Evolutionary conservation across 2,113 vertebrate species (phyloP).

Genomic region (Struthio camelus): DNA sequence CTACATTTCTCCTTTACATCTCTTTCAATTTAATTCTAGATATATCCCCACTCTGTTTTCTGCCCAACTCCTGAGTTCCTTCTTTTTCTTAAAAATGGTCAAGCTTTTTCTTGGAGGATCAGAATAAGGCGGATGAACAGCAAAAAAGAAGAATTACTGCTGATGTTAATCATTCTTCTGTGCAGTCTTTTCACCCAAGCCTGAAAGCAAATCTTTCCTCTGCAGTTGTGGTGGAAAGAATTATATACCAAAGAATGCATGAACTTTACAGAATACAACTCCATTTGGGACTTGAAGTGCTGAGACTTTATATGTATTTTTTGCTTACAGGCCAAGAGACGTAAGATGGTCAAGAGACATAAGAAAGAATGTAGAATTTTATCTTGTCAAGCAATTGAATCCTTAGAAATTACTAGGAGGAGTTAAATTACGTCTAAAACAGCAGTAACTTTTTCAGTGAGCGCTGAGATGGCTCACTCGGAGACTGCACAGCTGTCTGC

Average conservation of each 20-base stretch:
- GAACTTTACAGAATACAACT: neutral
- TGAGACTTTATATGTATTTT: neutral
- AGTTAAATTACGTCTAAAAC: neutral
- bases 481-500: neutral
- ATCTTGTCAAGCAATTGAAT: neutral
- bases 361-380: neutral
- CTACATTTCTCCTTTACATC: neutral
- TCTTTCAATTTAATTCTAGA: neutral
- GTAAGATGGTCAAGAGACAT: neutral
- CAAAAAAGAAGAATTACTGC: neutral
- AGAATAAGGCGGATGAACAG: neutral
- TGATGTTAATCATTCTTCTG: neutral
- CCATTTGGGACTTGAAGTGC: neutral
- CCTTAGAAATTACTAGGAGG: neutral
- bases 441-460: neutral
- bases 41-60: neutral
- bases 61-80: rapidly evolving
- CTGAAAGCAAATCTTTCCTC: neutral
- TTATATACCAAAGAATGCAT: neutral
- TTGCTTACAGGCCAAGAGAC: neutral
- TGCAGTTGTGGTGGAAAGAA: neutral
- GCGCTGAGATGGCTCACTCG: rapidly evolving
- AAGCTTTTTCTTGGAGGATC: neutral
- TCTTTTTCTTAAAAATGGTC: neutral
- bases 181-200: neutral